Base-by-base conservation (phyloP, 2,888 invertebrate genomes). In the Seira sanloemensis region DNA sequence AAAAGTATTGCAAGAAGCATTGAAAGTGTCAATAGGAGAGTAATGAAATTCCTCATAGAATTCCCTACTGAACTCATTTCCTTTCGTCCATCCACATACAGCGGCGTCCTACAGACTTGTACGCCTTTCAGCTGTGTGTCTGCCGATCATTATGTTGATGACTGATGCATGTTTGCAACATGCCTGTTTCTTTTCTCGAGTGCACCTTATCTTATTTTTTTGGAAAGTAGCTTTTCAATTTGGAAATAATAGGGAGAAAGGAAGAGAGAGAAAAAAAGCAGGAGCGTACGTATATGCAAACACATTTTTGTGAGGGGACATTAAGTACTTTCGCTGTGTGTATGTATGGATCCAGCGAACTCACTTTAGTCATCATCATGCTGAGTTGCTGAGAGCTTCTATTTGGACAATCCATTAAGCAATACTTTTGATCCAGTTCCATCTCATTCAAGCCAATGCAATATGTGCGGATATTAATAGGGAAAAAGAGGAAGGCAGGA, bases 381-480 rank as follows among this genome's bases (percentile, higher is more conserved):
- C n/a, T n/a, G n/a, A n/a, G n/a, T n/a, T 12, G 37, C 37, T 37
- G 37, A 37, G 37, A 37, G 37, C 37, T 37, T 12, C 12, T 67
- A 24, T 25, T 12, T 12, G 67, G 26, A 67, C 67, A 67, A 67
- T 67, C 67, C 25, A 67, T 67, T 67, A 24, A 1, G 12, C 67
- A 67, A 25, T 1, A n/a, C 25, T 24, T 37, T 67, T 67, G 67
- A 67, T 67, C 67, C 67, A 1, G 23, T 67, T 67, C n/a, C 67
- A 19, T 67, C 4, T 67, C 9, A n/a, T 67, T 67, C 67, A 19
- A 18, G 5, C 9, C 9, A 4, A 62, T 37, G 37, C 37, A 37
- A 12, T 37, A 12, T 37, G 37, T 9, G 12, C 12, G 37, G n/a
- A n/a, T 12, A 37, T 37, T 12, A 37, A 37, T 37, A 37, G 37